Evolutionary conservation across 2,888 invertebrate species (phyloP).

Genomic region (Ischnus inquisitorius): DNA sequence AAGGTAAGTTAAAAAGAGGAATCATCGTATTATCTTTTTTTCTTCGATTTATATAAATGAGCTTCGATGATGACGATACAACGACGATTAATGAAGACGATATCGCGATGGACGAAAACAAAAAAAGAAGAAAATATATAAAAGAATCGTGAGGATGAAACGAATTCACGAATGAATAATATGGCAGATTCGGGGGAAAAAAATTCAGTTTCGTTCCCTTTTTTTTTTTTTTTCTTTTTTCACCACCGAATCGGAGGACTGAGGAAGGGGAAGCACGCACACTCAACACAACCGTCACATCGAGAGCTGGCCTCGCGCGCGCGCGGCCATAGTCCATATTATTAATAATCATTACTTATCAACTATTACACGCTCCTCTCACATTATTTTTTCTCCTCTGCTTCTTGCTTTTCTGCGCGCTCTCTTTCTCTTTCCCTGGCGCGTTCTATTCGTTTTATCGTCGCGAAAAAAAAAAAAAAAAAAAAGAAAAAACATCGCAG

Average conservation of each 20-base stretch:
- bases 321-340: slow-evolving; percentile 82
- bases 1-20: slow-evolving; percentile 67
- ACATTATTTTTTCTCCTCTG: slow-evolving; percentile 50
- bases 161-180: slow-evolving; percentile 72
- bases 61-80: slow-evolving; percentile 68
- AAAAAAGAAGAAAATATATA: slow-evolving; percentile 55
- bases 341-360: slow-evolving; percentile 79
- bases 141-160: slow-evolving; percentile 64
- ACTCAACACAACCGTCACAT: slow-evolving; percentile 85
- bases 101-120: slow-evolving; percentile 56
- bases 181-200: slow-evolving; percentile 71
- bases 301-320: slow-evolving; percentile 83
- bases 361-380: slow-evolving; percentile 84
- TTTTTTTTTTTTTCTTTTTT: slow-evolving; percentile 22
- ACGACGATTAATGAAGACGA: slow-evolving; percentile 67
- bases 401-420: slow-evolving; percentile 54
- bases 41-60: slow-evolving; percentile 47
- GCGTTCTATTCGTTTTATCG: slow-evolving; percentile 3
- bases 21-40: slow-evolving; percentile 17
- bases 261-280: slow-evolving; percentile 81
- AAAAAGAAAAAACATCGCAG: slow-evolving; percentile 7
- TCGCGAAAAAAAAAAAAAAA: slow-evolving; percentile 5
- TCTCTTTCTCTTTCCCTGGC: slow-evolving; percentile 54
- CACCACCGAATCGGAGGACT: slow-evolving; percentile 49
- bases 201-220: slow-evolving; percentile 24